Percentiles rank a stretch among this genome's conserved stretches.
phyloP scores from a whole-genome alignment of 2,888 invertebrate species.

The Oscheius onirici region DNA sequence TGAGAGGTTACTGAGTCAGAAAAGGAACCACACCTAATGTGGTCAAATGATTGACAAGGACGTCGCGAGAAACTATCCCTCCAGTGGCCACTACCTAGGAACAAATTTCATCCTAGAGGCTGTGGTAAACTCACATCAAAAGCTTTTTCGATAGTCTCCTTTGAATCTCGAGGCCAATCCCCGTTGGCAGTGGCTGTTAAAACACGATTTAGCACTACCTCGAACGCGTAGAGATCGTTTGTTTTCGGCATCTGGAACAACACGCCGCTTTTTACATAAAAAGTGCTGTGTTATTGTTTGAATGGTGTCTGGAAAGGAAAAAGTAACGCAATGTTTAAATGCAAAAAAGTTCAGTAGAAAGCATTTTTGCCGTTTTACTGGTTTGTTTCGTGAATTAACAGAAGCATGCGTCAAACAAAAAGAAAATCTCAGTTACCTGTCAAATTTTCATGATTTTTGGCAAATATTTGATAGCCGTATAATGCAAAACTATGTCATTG shows the following conservation, averaged over 20 bases:
- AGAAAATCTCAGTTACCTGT: too few relatives aligned
- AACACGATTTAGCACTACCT: conserved; percentile 41
- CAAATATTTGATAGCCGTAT: too few relatives aligned
- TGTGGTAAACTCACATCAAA: conserved; percentile 11
- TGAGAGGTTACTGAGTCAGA: background rate
- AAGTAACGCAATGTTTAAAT: too few relatives aligned
- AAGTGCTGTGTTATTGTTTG: background rate
- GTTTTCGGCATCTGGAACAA: conserved; percentile 21
- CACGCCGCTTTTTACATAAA: background rate
- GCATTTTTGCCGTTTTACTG: too few relatives aligned
- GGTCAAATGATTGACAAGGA: conserved; percentile 21
- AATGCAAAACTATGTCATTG: too few relatives aligned
- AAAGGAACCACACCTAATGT: background rate
- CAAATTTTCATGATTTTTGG: too few relatives aligned
- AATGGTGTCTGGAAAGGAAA: conserved; percentile 15
- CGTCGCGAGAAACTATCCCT: background rate
- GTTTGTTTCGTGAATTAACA: too few relatives aligned
- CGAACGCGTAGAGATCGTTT: conserved; percentile 40
- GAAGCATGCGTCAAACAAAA: too few relatives aligned
- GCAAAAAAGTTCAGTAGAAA: too few relatives aligned
- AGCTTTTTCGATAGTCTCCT: conserved; percentile 17
- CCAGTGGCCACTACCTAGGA: conserved; percentile 13
- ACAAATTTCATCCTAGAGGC: background rate
- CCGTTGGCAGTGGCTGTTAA: conserved; percentile 44
- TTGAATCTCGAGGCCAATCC: conserved; percentile 37